A percentile compares a stretch with the other conserved stretches of the same genome.
Conservation (phyloP, 2,888 invertebrate genomes). For the Leptinotarsa haldemani region DNA sequence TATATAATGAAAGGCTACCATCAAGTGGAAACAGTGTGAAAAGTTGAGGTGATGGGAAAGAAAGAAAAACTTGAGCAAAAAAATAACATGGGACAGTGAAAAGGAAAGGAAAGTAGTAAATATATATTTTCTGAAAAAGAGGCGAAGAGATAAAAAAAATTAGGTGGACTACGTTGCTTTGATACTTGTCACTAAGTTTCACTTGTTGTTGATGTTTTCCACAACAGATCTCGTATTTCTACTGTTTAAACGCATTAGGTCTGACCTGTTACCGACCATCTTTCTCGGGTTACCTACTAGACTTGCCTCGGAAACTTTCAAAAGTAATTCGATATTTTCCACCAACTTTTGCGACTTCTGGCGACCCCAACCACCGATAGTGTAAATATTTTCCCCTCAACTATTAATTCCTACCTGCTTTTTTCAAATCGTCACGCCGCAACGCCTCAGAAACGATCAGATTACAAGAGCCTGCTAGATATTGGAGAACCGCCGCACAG, state of each 20-base stretch:
- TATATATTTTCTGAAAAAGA: too few relatives aligned
- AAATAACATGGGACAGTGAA: too few relatives aligned
- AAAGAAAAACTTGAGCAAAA: too few relatives aligned
- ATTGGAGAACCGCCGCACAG: conserved; percentile 11
- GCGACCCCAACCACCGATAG: conserved; percentile 6
- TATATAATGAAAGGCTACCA: too few relatives aligned
- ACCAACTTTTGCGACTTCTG: conserved; percentile 20
- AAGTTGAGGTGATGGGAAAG: too few relatives aligned
- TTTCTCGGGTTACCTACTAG: not conserved
- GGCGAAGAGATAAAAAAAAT: too few relatives aligned
- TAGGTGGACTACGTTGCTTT: too few relatives aligned
- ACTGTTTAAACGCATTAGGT: not conserved
- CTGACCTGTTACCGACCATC: conserved; percentile 8
- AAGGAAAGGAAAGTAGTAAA: too few relatives aligned
- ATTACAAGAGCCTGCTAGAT: conserved; percentile 31
- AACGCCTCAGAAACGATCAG: conserved; percentile 40
- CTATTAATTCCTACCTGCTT: conserved; percentile 18
- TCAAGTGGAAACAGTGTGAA: too few relatives aligned
- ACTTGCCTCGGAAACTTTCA: not conserved
- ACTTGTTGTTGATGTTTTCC: too few relatives aligned
- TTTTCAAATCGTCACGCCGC: conserved; percentile 11
- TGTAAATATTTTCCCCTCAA: not conserved
- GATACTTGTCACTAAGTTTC: too few relatives aligned
- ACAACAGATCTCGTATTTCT: not conserved
- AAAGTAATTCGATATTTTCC: conserved; percentile 21